Evolutionary conservation across 2,113 vertebrate genomes (phyloP).

Genomic region (Phoenicopterus ruber): DNA sequence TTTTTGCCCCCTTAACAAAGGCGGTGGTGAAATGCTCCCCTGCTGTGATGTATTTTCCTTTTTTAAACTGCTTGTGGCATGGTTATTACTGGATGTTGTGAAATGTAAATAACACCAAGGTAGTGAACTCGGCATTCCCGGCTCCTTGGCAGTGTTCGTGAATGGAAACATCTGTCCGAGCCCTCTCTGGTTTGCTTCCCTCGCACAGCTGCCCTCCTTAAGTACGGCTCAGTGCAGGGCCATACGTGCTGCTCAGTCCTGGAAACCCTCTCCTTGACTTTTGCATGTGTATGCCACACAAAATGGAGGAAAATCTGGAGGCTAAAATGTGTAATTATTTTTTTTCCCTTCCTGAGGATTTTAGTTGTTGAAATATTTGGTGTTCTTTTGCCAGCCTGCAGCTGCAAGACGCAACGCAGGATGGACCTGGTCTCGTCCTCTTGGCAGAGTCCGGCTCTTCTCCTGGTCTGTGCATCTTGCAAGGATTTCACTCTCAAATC

Average conservation of each 20-base stretch:
- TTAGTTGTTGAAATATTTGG: neutral
- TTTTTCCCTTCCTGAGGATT: fast-evolving
- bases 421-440: neutral
- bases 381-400: neutral
- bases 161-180: slow-evolving; percentile 53
- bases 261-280: neutral
- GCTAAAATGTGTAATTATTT: neutral
- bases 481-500: neutral
- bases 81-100: slow-evolving; percentile 10
- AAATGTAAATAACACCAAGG: slow-evolving; percentile 55
- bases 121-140: neutral
- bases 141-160: slow-evolving; percentile 23
- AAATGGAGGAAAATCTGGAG: neutral
- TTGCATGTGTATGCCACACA: neutral
- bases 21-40: fast-evolving
- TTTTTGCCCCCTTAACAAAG: neutral
- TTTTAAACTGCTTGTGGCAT: neutral
- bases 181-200: neutral
- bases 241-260: neutral
- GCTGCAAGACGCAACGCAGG: neutral
- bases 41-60: fast-evolving
- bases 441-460: neutral
- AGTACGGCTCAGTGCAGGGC: neutral
- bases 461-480: neutral
- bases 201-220: neutral